phyloP scores from a whole-genome alignment of 1,140 invertebrate genomes.

The Dendrolimus kikuchii region DNA sequence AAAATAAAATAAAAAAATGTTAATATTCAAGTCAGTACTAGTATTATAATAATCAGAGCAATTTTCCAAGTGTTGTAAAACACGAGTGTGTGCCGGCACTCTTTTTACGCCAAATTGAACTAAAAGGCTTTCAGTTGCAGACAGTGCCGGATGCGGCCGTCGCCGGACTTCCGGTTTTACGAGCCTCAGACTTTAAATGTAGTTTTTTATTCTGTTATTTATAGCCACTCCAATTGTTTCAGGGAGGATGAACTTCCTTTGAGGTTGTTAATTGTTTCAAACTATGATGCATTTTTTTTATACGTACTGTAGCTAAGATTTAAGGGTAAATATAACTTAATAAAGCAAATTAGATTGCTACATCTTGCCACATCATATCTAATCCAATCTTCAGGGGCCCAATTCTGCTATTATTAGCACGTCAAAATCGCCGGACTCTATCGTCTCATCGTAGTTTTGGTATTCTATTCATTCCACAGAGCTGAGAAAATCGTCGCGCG shows the following conservation, averaged over 20 bases:
- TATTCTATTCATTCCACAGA: no score
- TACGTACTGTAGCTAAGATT: not conserved
- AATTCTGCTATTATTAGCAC: no score
- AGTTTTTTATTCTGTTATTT: slow-evolving; percentile 34
- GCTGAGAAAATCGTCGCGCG: no score
- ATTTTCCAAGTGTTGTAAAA: slow-evolving; percentile 34
- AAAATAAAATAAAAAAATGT: no score
- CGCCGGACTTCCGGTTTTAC: slow-evolving; percentile 47
- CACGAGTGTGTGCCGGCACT: slow-evolving; percentile 28
- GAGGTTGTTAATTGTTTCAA: not conserved
- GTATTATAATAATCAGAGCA: slow-evolving; percentile 10
- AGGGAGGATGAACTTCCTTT: slow-evolving; percentile 13
- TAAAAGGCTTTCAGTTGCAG: slow-evolving; percentile 59
- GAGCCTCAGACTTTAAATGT: slow-evolving; percentile 28
- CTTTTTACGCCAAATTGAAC: slow-evolving; percentile 61
- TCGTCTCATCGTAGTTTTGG: no score
- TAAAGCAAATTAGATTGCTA: no score
- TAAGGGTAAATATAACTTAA: not conserved
- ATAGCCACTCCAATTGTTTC: slow-evolving; percentile 18
- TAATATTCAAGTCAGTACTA: not conserved
- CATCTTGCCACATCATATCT: no score
- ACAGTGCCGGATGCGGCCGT: slow-evolving; percentile 36
- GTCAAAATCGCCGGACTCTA: no score
- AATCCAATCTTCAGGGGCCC: no score
- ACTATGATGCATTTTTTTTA: not conserved